Percentiles rank a stretch among this genome's conserved stretches.
Evolutionary conservation across 2,888 invertebrate species (phyloP).

Genomic region (Subacronicta megacephala): DNA sequence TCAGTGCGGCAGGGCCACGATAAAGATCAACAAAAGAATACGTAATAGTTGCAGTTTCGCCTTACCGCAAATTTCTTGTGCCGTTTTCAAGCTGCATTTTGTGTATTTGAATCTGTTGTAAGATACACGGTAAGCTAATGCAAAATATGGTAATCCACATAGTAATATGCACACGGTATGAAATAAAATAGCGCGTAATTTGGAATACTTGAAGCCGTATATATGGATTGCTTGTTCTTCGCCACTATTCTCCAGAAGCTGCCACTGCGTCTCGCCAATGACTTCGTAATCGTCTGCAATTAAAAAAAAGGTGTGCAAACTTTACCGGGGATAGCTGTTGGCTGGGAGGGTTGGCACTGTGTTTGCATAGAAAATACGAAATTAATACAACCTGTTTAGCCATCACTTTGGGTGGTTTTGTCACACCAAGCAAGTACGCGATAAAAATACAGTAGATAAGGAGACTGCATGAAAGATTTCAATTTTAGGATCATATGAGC

Average conservation of each 20-base stretch:
- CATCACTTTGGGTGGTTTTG: no score
- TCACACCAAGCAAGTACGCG: no score
- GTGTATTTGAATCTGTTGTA: conserved; percentile 87
- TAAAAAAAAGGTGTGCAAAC: conserved; percentile 59
- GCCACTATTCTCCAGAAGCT: conserved; percentile 85
- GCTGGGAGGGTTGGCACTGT: conserved; percentile 36
- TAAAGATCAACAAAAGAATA: no score
- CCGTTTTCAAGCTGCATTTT: conserved; percentile 88
- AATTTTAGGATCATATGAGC: no score
- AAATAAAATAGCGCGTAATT: conserved; percentile 81
- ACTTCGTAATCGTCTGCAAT: conserved; percentile 89
- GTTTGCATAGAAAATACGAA: conserved; percentile 30
- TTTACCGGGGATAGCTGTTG: conserved; percentile 65
- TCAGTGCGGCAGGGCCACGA: no score
- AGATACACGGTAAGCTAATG: conserved; percentile 89
- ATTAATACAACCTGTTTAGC: no score
- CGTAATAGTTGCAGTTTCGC: background rate
- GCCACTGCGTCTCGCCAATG: conserved; percentile 88
- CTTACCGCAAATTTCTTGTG: conserved; percentile 89
- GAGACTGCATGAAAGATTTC: no score
- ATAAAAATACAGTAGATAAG: no score
- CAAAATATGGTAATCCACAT: conserved; percentile 89
- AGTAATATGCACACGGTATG: conserved; percentile 85
- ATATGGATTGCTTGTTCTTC: conserved; percentile 85
- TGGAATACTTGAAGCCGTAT: conserved; percentile 86